These are phyloP conservation scores for Tortrix viridana DNA, from an alignment of 2,888 invertebrate species.

Conservation along the genomic window DNA sequence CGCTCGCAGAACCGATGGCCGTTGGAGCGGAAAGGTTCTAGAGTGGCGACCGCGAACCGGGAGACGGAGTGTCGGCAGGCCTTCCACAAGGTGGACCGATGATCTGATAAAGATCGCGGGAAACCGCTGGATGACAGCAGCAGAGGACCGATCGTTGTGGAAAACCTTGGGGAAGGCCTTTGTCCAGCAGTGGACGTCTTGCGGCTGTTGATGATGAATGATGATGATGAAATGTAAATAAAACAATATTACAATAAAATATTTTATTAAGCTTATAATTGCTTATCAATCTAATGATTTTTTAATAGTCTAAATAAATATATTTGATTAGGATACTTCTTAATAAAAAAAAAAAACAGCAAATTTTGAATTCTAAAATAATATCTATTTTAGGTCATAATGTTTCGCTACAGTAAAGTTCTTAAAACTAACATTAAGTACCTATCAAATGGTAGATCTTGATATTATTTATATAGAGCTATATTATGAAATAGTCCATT, in stretches of 20 bases:
- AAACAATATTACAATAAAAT: conserved; percentile 69
- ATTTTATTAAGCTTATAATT: conserved; percentile 81
- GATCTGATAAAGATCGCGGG: no score
- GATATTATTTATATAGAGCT: conserved; percentile 23
- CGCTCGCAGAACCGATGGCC: no score
- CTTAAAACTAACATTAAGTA: conserved; percentile 61
- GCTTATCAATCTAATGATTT: conserved; percentile 62
- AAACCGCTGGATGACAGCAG: no score
- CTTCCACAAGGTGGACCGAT: no score
- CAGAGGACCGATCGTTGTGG: no score
- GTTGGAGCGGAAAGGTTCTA: no score
- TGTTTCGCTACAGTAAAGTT: conserved; percentile 40
- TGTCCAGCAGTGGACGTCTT: no score
- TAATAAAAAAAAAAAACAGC: conserved; percentile 28
- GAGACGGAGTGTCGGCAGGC: no score
- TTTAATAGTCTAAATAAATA: conserved; percentile 68
- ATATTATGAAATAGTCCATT: conserved; percentile 28
- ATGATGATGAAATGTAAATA: no score
- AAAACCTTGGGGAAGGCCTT: no score
- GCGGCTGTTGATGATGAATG: no score
- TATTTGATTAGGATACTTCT: conserved; percentile 35
- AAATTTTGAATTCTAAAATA: conserved; percentile 32
- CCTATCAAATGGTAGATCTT: conserved; percentile 38
- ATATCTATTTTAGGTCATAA: conserved; percentile 18
- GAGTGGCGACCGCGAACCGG: no score